Evolutionary conservation across 2,797 vertebrate genomes (phyloP), one percentile per base, ranked within the genome.

Genomic region (Phalloptychus januarius): DNA sequence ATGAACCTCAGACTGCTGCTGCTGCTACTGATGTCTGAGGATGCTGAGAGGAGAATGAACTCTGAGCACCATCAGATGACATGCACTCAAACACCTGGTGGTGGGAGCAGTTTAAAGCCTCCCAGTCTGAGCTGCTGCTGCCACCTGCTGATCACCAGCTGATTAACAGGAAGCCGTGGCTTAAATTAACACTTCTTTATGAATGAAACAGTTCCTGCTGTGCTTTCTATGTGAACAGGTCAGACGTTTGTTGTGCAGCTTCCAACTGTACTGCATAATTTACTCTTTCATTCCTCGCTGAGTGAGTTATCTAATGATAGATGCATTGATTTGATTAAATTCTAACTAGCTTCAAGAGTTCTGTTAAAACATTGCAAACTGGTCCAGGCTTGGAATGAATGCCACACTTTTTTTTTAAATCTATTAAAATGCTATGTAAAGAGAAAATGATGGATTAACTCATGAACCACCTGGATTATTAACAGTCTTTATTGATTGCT

Each of bases 91-190:
- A 28, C 42, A 16, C 25, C 25, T 44, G 67, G 7, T 16, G 13
- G 45, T 1, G 1, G 0, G 1, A 11, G 0, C 1, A 10, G 20
- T 20, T 67, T 2, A 11, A 87, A 78, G 25, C 25, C 67, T 31
- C 46, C 33, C 83, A 31, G 36, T 15, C 20, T 81, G 58, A 76
- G 82, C 76, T 11, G 78, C 85, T 94, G 91, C 91, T 92, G 88
- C 91, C 93, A 89, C 74, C 95, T 94, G 80, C 90, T 94, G 94
- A 83, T 72, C 0, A 1, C 50, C 7, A 10, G 11, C 5, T 28
- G 63, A 5, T 28, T 5, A 3, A 25, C 71, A 78, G 63, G 33
- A 23, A 10, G 18, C 33, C 20, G 38, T 69, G 50, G 23, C 50
- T 69, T 25, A 42, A 25, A n/a, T 44, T 4, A 28, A 15, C 20